phyloP scores from a whole-genome alignment of 2,797 vertebrate species.

The Acipenser oxyrinchus region DNA sequence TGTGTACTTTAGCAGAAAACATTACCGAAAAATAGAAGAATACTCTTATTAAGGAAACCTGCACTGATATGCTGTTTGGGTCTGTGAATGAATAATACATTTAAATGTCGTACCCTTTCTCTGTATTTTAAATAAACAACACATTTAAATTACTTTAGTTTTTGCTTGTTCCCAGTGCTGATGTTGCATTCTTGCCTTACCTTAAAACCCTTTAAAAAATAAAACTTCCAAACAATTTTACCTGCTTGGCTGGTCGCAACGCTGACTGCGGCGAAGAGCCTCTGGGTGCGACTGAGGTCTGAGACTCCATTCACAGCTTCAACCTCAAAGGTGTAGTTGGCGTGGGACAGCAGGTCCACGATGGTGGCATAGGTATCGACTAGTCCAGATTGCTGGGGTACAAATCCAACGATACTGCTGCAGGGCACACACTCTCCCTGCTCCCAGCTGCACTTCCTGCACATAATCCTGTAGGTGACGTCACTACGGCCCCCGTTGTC shows the following conservation, averaged over 20 bases:
- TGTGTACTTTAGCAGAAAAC: no score
- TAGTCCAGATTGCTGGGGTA: conserved; percentile 85
- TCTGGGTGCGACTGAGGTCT: conserved; percentile 89
- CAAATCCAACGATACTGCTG: conserved; percentile 83
- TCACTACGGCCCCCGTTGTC: conserved; percentile 88
- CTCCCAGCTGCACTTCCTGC: conserved; percentile 92
- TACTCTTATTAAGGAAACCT: no score
- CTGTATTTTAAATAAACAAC: no score
- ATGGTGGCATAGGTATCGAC: conserved; percentile 85
- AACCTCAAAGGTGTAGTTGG: conserved; percentile 97
- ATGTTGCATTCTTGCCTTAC: not conserved
- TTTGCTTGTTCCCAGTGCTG: not conserved
- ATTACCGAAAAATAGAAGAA: no score
- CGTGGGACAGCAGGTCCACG: conserved; percentile 88
- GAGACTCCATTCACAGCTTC: conserved; percentile 97
- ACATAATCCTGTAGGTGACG: conserved; percentile 87
- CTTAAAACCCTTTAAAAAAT: not conserved
- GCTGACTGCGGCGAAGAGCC: conserved; percentile 91
- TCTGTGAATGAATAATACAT: no score
- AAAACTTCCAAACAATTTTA: conserved; percentile 46
- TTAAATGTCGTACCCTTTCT: no score
- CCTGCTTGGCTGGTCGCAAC: conserved; percentile 95
- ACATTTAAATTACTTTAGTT: no score
- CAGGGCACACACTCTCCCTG: conserved; percentile 89
- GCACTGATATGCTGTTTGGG: no score